Base-by-base conservation (phyloP, 2,113 vertebrate genomes). In the Stomatorhinus ivindoensis region DNA sequence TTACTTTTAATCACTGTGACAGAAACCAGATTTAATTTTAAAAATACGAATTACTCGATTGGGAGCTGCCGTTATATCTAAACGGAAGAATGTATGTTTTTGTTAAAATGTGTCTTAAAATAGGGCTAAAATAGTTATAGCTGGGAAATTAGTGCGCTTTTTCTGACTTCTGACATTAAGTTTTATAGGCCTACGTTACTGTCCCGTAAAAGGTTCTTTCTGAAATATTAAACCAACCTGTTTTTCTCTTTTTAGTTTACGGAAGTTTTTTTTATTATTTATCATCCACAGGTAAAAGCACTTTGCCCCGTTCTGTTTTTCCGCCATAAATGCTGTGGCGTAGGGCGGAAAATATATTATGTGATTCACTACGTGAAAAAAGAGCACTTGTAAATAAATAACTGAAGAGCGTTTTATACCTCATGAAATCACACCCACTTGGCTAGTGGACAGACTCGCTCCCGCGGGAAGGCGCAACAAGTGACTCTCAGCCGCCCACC, bases 401-500 rank as follows among this genome's bases (percentile, higher is more conserved):
- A 88, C 69, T 48, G 15, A 35, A 19, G 44, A 27, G 27, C 47
- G n/a, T 24, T 39, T n/a, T 13, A 48, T 48, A 2, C 31, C 46
- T 53, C 46, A 0, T 11, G 35, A 48, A 80, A 88, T 88, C 88
- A 88, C 88, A 88, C 88, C 88, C 88, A 80, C 69, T 51, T 51
- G 17, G 69, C 46, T 31, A 82, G 48, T 88, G 27, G 88, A 31
- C 88, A 51, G 88, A 80, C 10, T 50, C 47, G 69, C 88, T 73
- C 88, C 31, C 6, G 53, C 88, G 53, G 48, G 24, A 69, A 73
- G n/a, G 46, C 88, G 46, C 88, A 82, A 88, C 69, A 88, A 88
- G 88, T 88, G 88, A 35, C 76, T 50, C 76, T 80, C 31, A 35
- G 50, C 47, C 7, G 35, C 11, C 35, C 58, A 31, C 61, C 58